A percentile compares a stretch with the other conserved stretches of the same genome.
These are phyloP conservation scores for Reticulitermes speratus DNA, from an alignment of 1,140 invertebrate genomes.

Conservation along the genomic window DNA sequence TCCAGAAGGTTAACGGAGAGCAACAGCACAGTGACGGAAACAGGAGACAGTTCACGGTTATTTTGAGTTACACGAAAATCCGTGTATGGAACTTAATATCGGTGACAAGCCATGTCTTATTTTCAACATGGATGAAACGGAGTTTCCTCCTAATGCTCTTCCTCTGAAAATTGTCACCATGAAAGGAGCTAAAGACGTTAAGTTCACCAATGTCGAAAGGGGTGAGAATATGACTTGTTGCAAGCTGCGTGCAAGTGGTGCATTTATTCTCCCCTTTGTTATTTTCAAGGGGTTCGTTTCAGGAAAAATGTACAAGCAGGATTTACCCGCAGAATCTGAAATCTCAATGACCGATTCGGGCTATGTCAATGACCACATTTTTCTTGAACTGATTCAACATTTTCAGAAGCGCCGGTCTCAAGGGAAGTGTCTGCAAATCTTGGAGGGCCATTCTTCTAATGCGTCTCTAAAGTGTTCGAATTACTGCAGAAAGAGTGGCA, in stretches of 20 bases:
- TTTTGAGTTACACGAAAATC: not conserved
- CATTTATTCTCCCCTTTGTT: not conserved
- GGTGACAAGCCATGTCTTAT: too few relatives aligned
- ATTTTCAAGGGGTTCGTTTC: not conserved
- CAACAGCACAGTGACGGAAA: not conserved
- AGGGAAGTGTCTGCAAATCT: not conserved
- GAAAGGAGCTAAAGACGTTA: not conserved
- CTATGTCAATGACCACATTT: not conserved
- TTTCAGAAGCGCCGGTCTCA: not conserved
- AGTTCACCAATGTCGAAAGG: not conserved
- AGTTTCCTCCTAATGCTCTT: not conserved
- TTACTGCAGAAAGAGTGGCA: too few relatives aligned
- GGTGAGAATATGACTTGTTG: not conserved
- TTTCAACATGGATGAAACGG: not conserved
- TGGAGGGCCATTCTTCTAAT: not conserved
- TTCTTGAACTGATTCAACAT: not conserved
- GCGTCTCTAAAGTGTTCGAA: not conserved
- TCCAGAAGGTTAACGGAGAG: not conserved
- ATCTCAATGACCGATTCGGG: slow-evolving; percentile 2
- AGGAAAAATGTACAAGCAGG: not conserved
- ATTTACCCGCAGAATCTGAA: not conserved
- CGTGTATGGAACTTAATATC: too few relatives aligned
- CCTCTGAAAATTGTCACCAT: not conserved
- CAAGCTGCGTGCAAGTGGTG: too few relatives aligned
- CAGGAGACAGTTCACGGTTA: not conserved